A percentile compares a stretch with the other conserved stretches of the same genome.
phyloP scores from a whole-genome alignment of 2,113 vertebrate genomes.

The Oreotrochilus melanogaster region DNA sequence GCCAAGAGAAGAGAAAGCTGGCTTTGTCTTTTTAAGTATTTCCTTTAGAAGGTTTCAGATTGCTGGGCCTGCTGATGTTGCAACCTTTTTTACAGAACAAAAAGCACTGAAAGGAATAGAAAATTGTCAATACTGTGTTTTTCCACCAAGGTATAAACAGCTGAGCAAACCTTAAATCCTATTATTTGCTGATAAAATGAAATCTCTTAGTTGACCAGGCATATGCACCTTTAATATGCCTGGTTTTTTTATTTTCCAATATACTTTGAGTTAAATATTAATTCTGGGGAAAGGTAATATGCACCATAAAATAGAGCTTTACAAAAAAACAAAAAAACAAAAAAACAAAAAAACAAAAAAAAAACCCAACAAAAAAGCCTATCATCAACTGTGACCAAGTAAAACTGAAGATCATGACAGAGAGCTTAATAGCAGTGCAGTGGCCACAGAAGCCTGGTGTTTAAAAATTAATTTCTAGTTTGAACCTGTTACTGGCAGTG shows the following conservation, averaged over 20 bases:
- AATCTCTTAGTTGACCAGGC: slow-evolving; percentile 1
- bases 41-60: not conserved
- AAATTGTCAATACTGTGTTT: not conserved
- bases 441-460: slow-evolving; percentile 62
- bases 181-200: slow-evolving; percentile 30
- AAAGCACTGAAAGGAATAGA: not conserved
- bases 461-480: slow-evolving; percentile 78
- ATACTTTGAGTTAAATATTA: slow-evolving; percentile 70
- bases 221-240: slow-evolving; percentile 34
- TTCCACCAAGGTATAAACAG: not conserved
- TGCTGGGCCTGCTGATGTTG: not conserved
- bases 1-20: not conserved
- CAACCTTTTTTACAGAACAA: not conserved
- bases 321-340: not conserved
- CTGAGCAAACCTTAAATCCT: not conserved
- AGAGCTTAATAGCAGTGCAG: slow-evolving; percentile 62
- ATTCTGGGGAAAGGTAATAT: slow-evolving; percentile 40
- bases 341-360: not conserved
- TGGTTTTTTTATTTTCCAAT: slow-evolving; percentile 57
- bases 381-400: slow-evolving; percentile 32
- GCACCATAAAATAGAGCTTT: slow-evolving; percentile 40
- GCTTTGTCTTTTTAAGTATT: not conserved
- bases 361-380: not conserved
- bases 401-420: slow-evolving; percentile 48
- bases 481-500: slow-evolving; percentile 58